Percentiles rank a stretch among this genome's conserved stretches.
phyloP scores from a whole-genome alignment of 2,888 invertebrate genomes.

The Pheosia gnoma region DNA sequence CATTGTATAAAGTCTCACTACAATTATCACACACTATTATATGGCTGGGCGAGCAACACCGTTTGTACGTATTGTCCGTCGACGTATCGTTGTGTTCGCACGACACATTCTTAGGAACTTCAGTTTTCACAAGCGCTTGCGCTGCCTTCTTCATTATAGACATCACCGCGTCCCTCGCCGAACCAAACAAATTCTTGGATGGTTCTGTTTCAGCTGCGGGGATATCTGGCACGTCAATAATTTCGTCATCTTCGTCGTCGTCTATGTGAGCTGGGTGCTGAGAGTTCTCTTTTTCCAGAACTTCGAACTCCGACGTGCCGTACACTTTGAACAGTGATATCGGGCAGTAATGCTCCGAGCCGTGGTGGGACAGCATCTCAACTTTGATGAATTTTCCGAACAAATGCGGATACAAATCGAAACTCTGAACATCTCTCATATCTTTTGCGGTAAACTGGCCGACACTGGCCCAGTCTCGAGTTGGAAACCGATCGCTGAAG shows the following conservation, averaged over 20 bases:
- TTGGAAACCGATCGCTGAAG: constrained; percentile 95
- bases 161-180: constrained; percentile 95
- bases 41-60: constrained; percentile 90
- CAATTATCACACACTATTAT: constrained; percentile 90
- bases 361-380: constrained; percentile 97
- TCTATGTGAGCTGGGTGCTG: constrained; percentile 86
- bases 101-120: constrained; percentile 85
- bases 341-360: constrained; percentile 98
- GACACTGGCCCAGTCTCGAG: constrained; percentile 95
- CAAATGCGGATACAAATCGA: constrained; percentile 90
- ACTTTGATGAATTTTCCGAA: constrained; percentile 96
- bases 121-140: constrained; percentile 90
- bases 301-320: constrained; percentile 96
- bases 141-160: constrained; percentile 97
- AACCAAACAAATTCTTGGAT: constrained; percentile 90
- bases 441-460: constrained; percentile 95
- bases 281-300: constrained; percentile 91
- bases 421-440: constrained; percentile 93
- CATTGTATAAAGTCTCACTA: constrained; percentile 87
- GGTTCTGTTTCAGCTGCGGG: constrained; percentile 79
- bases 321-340: constrained; percentile 97
- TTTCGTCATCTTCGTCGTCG: constrained; percentile 87
- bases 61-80: constrained; percentile 69
- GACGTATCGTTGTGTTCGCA: constrained; percentile 76
- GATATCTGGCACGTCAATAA: constrained; percentile 82